These are phyloP conservation scores for Formica aserva DNA, from an alignment of 2,888 invertebrate species.

Conservation along the genomic window DNA sequence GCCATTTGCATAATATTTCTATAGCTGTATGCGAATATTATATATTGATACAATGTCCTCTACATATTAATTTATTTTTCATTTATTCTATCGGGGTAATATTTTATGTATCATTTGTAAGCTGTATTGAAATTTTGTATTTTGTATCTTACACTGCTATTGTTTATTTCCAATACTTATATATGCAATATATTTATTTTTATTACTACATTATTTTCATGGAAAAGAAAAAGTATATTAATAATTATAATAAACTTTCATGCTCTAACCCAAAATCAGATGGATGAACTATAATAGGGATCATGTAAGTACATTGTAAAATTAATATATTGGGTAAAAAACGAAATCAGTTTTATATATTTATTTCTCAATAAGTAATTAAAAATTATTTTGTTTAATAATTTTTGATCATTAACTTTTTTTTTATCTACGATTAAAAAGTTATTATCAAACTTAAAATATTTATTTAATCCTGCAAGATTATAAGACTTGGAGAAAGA, in stretches of 20 bases:
- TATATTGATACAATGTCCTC: neutral
- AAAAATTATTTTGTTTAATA: slow-evolving; percentile 32
- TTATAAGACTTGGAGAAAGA: neutral
- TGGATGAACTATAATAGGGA: slow-evolving; percentile 55
- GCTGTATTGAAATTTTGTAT: slow-evolving; percentile 8
- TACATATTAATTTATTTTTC: slow-evolving; percentile 8
- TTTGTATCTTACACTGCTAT: neutral
- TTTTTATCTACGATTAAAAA: neutral
- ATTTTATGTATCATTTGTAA: slow-evolving; percentile 41
- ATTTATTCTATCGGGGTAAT: neutral
- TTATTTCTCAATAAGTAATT: slow-evolving; percentile 41
- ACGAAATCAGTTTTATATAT: slow-evolving; percentile 1
- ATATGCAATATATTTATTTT: slow-evolving; percentile 27
- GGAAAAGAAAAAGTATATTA: slow-evolving; percentile 5
- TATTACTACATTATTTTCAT: slow-evolving; percentile 10
- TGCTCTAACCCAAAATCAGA: slow-evolving; percentile 56
- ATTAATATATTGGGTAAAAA: neutral
- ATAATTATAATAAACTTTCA: slow-evolving; percentile 57
- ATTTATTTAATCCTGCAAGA: neutral
- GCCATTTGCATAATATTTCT: neutral
- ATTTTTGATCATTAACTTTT: neutral
- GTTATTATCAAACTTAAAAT: neutral
- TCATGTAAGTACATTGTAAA: slow-evolving; percentile 66
- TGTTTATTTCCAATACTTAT: slow-evolving; percentile 22
- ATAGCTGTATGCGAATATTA: neutral